Conservation (phyloP, 2,113 vertebrate genomes). For the Limnothrissa miodon region DNA sequence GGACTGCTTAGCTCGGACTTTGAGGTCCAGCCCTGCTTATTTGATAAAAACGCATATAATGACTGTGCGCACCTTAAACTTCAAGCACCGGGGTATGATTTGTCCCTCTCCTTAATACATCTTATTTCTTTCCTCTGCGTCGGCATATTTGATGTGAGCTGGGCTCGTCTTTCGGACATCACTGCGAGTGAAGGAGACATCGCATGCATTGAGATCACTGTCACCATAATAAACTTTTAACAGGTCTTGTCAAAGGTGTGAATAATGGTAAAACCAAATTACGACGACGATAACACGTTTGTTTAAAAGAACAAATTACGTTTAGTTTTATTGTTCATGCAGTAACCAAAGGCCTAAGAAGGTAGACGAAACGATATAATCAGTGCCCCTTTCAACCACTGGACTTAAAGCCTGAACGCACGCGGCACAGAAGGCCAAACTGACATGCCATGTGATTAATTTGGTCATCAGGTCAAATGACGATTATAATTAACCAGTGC, state of each 20-base stretch:
- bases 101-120: slow-evolving; percentile 51
- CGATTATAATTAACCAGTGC: no score
- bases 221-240: background rate
- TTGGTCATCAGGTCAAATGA: background rate
- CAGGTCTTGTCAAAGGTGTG: background rate
- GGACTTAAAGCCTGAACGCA: background rate
- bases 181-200: slow-evolving; percentile 34
- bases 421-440: background rate
- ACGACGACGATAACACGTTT: no score
- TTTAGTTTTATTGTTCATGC: background rate
- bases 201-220: background rate
- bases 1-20: slow-evolving; percentile 69
- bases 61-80: slow-evolving; percentile 64
- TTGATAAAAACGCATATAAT: slow-evolving; percentile 65
- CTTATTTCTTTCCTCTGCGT: slow-evolving; percentile 57
- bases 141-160: slow-evolving; percentile 63
- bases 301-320: no score
- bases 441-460: background rate
- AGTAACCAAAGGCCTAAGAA: background rate
- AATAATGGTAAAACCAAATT: background rate
- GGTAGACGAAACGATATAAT: background rate
- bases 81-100: slow-evolving; percentile 70
- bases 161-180: slow-evolving; percentile 6
- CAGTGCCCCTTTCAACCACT: background rate
- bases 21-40: slow-evolving; percentile 62